These are phyloP conservation scores for Coracias cyanogaster DNA, from an alignment of 2,797 vertebrate genomes.

Conservation along the genomic window DNA sequence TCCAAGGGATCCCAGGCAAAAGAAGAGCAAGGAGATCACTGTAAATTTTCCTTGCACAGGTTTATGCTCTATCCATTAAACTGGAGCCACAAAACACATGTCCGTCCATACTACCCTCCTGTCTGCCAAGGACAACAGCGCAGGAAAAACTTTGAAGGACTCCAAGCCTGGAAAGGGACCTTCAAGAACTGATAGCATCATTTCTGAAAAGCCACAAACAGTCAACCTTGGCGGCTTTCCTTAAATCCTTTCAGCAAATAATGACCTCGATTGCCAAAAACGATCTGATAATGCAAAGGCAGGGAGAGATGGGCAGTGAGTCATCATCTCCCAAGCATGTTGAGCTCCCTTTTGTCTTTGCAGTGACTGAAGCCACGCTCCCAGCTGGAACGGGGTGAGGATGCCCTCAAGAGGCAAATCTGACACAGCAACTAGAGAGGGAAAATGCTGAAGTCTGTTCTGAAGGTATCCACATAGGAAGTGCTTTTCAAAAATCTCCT, in stretches of 20 bases:
- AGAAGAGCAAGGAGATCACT: not conserved
- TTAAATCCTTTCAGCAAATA: conserved; percentile 42
- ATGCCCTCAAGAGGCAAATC: conserved; percentile 68
- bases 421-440: not conserved
- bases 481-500: not conserved
- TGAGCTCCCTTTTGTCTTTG: not conserved
- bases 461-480: not conserved
- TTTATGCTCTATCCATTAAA: not conserved
- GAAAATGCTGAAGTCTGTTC: not conserved
- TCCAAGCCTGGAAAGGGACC: not conserved
- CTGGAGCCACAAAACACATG: not conserved
- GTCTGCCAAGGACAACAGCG: not conserved
- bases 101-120: not conserved
- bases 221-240: not conserved
- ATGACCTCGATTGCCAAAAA: conserved; percentile 15
- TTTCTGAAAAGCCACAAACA: not conserved
- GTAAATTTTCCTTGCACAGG: not conserved
- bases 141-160: not conserved
- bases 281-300: not conserved
- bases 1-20: not conserved
- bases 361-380: not conserved
- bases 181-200: not conserved
- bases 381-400: not conserved
- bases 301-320: not conserved
- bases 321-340: not conserved